Evolutionary conservation across 2,888 invertebrate genomes (phyloP), one percentile per base, ranked within the genome.

Genomic region (Phoenoteleia sp.): DNA sequence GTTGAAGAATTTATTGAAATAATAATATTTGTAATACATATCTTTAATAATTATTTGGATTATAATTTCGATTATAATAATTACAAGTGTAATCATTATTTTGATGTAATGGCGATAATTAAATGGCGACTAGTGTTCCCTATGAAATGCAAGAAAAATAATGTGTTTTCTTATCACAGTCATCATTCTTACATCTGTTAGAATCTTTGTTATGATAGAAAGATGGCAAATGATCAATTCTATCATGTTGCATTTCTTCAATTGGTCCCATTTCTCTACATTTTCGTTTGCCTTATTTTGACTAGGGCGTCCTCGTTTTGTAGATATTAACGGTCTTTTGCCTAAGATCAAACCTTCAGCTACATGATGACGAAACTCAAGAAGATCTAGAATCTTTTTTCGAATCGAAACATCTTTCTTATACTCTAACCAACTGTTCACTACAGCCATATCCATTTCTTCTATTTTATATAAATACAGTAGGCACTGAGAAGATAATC

Each of bases 361-460:
- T 71, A 71, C 11, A 11, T 23, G 23, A 11, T 7, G 19, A 17
- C 72, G 58, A n/a, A 72, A 72, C n/a, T 72, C 0, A 23, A 72
- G 13, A 71, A 58, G 47, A 19, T 49, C 47, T 6, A 72, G 19
- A n/a, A 72, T 17, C 2, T 72, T n/a, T 21, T 21, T 58, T 15
- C 58, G 11, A 36, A 56, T 29, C 3, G 17, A 56, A 0, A 36
- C 49, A 52, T 49, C 39, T 52, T 56, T 62, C 42, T 74, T 60
- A 49, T 74, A 74, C 33, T 74, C 74, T 62, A 74, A 19, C 49
- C 36, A 49, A 21, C 60, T 52, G 36, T 74, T 74, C 9, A 21
- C 62, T 25, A 25, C 42, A 13, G 74, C 62, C 25, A 74, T 23
- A 42, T 62, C 77, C 77, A 77, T 33, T 77, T 77, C 58, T 58